A percentile compares a stretch with the other conserved stretches of the same genome.
Conservation (phyloP, 2,113 vertebrate genomes). For the Vombatus ursinus region DNA sequence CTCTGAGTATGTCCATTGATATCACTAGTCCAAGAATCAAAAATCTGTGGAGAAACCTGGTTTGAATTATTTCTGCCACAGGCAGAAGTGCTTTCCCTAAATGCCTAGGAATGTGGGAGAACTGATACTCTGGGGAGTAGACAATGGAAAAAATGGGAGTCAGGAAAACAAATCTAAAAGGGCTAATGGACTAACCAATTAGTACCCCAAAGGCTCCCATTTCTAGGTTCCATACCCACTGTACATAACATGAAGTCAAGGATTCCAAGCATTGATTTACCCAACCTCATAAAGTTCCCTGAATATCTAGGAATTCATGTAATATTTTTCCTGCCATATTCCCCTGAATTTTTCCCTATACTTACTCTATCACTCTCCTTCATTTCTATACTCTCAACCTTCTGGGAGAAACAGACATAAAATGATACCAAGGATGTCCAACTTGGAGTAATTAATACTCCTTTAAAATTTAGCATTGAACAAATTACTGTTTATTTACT, state of each 20-base stretch:
- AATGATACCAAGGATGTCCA: not conserved
- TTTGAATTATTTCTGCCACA: not conserved
- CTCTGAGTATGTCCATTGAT: not conserved
- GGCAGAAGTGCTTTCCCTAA: not conserved
- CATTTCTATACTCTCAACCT: conserved; percentile 25
- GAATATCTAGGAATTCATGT: not conserved
- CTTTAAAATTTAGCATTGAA: conserved; percentile 17
- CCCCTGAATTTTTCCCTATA: not conserved
- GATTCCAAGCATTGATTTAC: not conserved
- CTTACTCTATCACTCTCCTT: not conserved
- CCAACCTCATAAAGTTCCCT: not conserved
- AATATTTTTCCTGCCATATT: not conserved
- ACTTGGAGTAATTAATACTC: not conserved
- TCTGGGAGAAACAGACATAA: not conserved
- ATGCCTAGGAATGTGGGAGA: not conserved
- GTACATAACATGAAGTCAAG: not conserved
- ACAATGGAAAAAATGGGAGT: not conserved
- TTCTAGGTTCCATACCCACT: not conserved
- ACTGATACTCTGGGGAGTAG: not conserved
- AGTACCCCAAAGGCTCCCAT: not conserved
- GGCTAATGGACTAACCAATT: not conserved
- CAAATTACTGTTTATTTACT: not conserved
- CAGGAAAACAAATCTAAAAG: not conserved
- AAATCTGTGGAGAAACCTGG: not conserved
- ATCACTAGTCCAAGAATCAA: not conserved